Conservation (phyloP, 2,888 invertebrate species). For the Nymphalis polychloros region DNA sequence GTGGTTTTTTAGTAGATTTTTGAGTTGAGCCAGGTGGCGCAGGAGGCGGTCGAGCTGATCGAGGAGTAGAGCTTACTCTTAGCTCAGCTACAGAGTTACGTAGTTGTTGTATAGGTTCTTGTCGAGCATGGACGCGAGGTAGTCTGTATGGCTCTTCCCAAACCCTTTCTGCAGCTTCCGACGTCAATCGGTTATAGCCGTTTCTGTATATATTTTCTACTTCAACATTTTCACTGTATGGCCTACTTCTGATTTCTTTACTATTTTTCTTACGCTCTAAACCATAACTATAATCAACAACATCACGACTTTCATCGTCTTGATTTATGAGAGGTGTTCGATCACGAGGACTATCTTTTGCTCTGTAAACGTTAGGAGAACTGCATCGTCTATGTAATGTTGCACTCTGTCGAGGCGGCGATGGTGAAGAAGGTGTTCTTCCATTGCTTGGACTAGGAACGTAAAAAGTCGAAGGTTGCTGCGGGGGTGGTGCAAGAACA, state of each 20-base stretch:
- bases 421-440: slow-evolving; percentile 72
- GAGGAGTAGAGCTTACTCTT: slow-evolving; percentile 70
- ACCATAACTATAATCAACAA: slow-evolving; percentile 65
- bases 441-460: slow-evolving; percentile 84
- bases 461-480: slow-evolving; percentile 85
- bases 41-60: slow-evolving; percentile 68
- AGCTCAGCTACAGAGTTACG: slow-evolving; percentile 70
- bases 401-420: slow-evolving; percentile 63
- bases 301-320: slow-evolving; percentile 71
- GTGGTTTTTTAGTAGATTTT: slow-evolving; percentile 57
- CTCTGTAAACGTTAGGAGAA: slow-evolving; percentile 73
- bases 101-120: slow-evolving; percentile 69
- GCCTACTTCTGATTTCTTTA: slow-evolving; percentile 63
- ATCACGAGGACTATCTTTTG: slow-evolving; percentile 60
- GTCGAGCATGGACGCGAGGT: slow-evolving; percentile 67
- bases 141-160: slow-evolving; percentile 76
- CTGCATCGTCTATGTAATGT: slow-evolving; percentile 71
- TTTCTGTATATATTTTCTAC: slow-evolving; percentile 68
- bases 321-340: slow-evolving; percentile 62
- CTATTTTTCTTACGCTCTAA: slow-evolving; percentile 63
- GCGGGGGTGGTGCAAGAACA: slow-evolving; percentile 81
- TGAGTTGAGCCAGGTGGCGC: slow-evolving; percentile 56
- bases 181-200: slow-evolving; percentile 63
- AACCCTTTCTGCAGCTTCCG: slow-evolving; percentile 59
- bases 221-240: slow-evolving; percentile 76